These are phyloP conservation scores for Ceryle rudis DNA, from an alignment of 2,797 vertebrate genomes.

Conservation along the genomic window DNA sequence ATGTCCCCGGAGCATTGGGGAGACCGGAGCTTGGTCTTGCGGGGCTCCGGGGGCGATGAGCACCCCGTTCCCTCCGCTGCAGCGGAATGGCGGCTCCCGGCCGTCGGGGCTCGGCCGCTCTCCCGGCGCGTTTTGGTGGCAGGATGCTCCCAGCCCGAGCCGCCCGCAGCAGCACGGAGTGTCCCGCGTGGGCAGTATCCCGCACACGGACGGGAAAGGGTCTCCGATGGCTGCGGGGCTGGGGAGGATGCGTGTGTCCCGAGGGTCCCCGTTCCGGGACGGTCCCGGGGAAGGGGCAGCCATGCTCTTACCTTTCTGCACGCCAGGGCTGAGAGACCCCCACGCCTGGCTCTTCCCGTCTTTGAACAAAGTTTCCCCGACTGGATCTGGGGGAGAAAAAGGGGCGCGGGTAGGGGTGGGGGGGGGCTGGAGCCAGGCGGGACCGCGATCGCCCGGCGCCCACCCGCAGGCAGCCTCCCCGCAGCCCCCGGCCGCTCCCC, in stretches of 20 bases:
- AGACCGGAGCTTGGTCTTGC: neutral
- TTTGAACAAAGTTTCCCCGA: conserved; percentile 92
- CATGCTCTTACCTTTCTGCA: conserved; percentile 92
- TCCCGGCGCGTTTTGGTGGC: neutral
- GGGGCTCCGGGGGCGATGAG: neutral
- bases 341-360: conserved; percentile 92
- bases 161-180: neutral
- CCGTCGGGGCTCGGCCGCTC: neutral
- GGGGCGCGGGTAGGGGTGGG: conserved; percentile 1
- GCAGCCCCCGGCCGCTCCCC: conserved; percentile 64
- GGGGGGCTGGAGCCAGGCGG: neutral
- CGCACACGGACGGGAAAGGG: neutral
- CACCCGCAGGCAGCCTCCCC: neutral
- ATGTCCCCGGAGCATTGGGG: neutral
- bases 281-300: neutral
- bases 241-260: neutral
- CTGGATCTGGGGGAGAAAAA: conserved; percentile 85
- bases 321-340: conserved; percentile 91
- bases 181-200: neutral
- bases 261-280: neutral
- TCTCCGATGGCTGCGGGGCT: neutral
- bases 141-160: neutral
- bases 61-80: neutral
- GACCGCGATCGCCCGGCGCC: neutral
- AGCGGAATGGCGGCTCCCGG: neutral